Base-by-base conservation (phyloP, 1,140 invertebrate species). In the Oedothorax gibbosus region DNA sequence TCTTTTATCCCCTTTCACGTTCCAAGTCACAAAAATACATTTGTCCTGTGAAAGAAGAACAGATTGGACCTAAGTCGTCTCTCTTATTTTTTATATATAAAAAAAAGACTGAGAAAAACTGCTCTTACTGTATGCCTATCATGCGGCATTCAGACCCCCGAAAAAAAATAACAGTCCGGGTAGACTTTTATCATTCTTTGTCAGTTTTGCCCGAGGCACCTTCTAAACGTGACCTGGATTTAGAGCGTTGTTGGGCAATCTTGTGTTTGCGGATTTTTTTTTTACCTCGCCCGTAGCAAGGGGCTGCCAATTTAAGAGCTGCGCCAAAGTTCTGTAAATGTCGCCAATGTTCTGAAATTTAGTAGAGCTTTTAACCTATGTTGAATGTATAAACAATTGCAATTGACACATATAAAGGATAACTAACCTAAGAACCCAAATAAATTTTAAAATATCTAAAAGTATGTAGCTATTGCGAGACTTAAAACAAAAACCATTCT, bases 171-270 rank as follows among this genome's bases (percentile, higher is more conserved):
- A 72, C 54, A 57, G 80, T 82, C 72, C 81, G 71, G 81, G 64
- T 60, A 76, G 81, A 84, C 72, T 84, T 84, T 84, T 84, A 84
- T 84, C 81, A 84, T 84, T 76, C 81, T 84, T 75, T 76, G 81
- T 76, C 72, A 84, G 81, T 84, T 84, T 84, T 84, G 81, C 81
- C 72, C 10, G 53, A 66, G 72, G 81, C 81, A 35, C 71, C 62
- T 56, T 66, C 72, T 20, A 20, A 20, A 84, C 81, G 81, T 84
- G 81, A 84, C 72, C 81, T 84, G 81, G 81, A 76, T 84, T 75
- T 71, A 49, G 20, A 81, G 60, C 49, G 20, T 56, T 57, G 72
- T 84, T 50, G 81, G 76, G 81, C 20, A 64, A 71, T 65, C 51
- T 66, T 68, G 35, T 84, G n/a, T 75, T 75, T 84, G 71, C 35